Evolutionary conservation across 2,797 vertebrate species (phyloP), one percentile per base, ranked within the genome.

Genomic region (Meriones psammophilus): DNA sequence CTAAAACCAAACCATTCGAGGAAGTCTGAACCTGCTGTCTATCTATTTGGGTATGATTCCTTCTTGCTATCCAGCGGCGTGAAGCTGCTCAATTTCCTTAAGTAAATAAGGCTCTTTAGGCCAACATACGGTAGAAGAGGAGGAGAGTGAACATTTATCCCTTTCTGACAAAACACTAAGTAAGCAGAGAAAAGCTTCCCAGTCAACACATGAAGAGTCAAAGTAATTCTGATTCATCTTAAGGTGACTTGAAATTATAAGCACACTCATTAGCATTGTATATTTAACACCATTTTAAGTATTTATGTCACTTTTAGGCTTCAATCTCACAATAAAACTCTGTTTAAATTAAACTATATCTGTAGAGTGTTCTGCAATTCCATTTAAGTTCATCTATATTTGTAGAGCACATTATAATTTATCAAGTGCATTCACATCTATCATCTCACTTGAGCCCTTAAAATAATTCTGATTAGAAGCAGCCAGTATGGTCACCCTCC

Each of bases 401-500:
- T 94, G 77, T 17, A 76, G 60, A 80, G 68, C 36, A 50, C 5
- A 94, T 95, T 83, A 74, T 90, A 96, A 93, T 88, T 92, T 88
- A 91, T 87, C 64, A 96, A 92, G 83, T 83, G 0, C n/a, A 68
- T 92, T 94, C 87, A 79, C 24, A 33, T 54, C 62, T 62, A 64
- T 87, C 36, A 78, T 90, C 88, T 96, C 85, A 74, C 85, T 78
- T 74, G 66, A 73, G 84, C 20, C 66, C 30, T 91, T 91, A 66
- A 97, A 92, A 94, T 91, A 93, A 93, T 78, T 90, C 92, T 66
- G 62, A 96, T 68, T 89, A 89, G 77, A 18, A n/a, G 84, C 60
- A 30, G n/a, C 26, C 83, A 50, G 30, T 22, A 94, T n/a, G 64
- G 42, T 22, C 50, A 89, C 64, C 46, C 36, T 84, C 0, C 2